These are phyloP conservation scores for Tribolium freemani DNA, from an alignment of 2,888 invertebrate species.

Conservation along the genomic window DNA sequence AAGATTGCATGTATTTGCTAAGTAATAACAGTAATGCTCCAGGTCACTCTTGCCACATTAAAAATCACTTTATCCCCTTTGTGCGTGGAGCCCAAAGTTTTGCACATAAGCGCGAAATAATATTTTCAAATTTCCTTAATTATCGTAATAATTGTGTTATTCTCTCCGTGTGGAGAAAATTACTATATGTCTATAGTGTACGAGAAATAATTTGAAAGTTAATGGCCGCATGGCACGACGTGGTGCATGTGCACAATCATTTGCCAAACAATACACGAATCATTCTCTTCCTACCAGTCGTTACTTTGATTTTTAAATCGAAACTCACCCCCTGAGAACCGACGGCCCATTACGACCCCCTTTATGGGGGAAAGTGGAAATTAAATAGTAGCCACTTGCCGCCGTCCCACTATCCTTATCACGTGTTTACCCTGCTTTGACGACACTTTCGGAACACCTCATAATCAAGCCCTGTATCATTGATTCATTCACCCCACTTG, in stretches of 20 bases:
- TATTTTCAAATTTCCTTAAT: conserved; percentile 18
- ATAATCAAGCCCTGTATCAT: conserved; percentile 11
- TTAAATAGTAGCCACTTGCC: conserved; percentile 37
- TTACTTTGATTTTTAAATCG: conserved; percentile 37
- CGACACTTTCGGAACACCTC: conserved; percentile 25
- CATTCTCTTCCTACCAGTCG: conserved; percentile 34
- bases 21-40: conserved; percentile 19
- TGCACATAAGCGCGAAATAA: conserved; percentile 23
- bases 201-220: conserved; percentile 38
- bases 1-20: conserved; percentile 25
- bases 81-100: conserved; percentile 13
- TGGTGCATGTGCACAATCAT: conserved; percentile 45
- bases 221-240: conserved; percentile 42
- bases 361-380: conserved; percentile 26
- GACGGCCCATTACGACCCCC: conserved; percentile 20
- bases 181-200: conserved; percentile 30
- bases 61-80: conserved; percentile 32
- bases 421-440: conserved; percentile 25
- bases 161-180: conserved; percentile 33
- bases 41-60: conserved; percentile 24
- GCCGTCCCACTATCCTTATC: conserved; percentile 31
- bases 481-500: conserved; percentile 4
- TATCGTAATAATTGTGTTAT: conserved; percentile 25
- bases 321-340: conserved; percentile 9
- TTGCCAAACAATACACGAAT: conserved; percentile 41